These are phyloP conservation scores for Liopterus haemorrhoidalis DNA, from an alignment of 2,888 invertebrate genomes.

Conservation along the genomic window DNA sequence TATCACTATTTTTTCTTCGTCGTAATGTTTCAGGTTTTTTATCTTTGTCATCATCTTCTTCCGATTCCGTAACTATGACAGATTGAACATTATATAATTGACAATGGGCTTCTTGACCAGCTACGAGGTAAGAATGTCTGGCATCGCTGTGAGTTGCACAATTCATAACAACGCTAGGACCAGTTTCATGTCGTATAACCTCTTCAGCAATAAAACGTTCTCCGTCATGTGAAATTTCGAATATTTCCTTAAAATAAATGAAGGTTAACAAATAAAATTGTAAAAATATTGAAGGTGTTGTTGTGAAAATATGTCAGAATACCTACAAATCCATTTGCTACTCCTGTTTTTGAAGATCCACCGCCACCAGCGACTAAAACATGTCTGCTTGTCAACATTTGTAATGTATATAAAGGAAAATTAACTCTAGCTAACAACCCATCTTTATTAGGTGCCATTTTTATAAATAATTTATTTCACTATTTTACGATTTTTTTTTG, in stretches of 20 bases:
- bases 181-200: conserved; percentile 83
- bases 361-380: conserved; percentile 96
- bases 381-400: conserved; percentile 86
- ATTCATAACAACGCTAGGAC: conserved; percentile 87
- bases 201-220: conserved; percentile 78
- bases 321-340: conserved; percentile 95
- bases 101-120: conserved; percentile 88
- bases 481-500: conserved; percentile 13
- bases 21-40: conserved; percentile 26
- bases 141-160: conserved; percentile 68
- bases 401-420: conserved; percentile 88
- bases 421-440: conserved; percentile 80
- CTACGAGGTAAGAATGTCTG: conserved; percentile 72
- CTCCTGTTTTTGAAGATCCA: conserved; percentile 93
- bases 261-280: conserved; percentile 6
- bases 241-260: conserved; percentile 71
- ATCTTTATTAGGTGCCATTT: conserved; percentile 59
- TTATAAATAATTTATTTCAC: conserved; percentile 28
- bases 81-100: conserved; percentile 70
- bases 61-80: conserved; percentile 44
- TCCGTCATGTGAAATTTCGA: conserved; percentile 82
- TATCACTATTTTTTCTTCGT: conserved; percentile 53
- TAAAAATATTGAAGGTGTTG: neutral
- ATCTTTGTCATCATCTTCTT: conserved; percentile 47
- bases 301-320: conserved; percentile 16